Base-by-base conservation (phyloP, 2,888 invertebrate species). In the Pollenia amentaria region DNA sequence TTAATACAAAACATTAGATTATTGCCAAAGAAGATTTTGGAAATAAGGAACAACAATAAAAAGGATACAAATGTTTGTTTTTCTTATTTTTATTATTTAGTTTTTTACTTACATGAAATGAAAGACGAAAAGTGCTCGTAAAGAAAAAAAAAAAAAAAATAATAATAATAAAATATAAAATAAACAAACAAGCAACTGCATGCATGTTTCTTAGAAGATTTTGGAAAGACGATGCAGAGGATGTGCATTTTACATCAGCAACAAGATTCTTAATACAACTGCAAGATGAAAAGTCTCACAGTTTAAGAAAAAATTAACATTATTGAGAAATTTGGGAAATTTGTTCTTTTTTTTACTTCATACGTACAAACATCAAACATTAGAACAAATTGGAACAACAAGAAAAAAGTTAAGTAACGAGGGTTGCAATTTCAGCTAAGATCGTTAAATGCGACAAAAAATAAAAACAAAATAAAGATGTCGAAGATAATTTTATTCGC, bases 21-120 rank as follows among this genome's bases (percentile, higher is more conserved):
- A 55, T 77, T 67, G 64, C 53, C 29, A 76, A 65, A 76, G 65
- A 21, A 62, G 62, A 29, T 29, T 29, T 53, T 51, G 51, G 53
- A 18, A 79, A 70, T 62, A 70, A 70, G 42, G 29, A 80, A 70
- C 11, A 79, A 60, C 38, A 80, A 70, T 70, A 64, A 64, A 64
- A 72, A 55, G 38, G 21, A 80, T 73, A 44, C 55, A 55, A 40
- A 55, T 72, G 72, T 72, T 80, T 73, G 64, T 65, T 80, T 73
- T 79, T 70, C 42, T 42, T 69, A 69, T 67, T 67, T 77, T 79
- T 79, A 21, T 70, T 79, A 79, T 80, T 72, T 80, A 80, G 65
- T 55, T 65, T 80, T 80, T 80, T 80, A 64, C 64, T 80, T 80
- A 80, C 55, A 73, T 65, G 64, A 14, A 16, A 42, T 62, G n/a